Evolutionary conservation across 2,888 invertebrate species (phyloP).

Genomic region (Alsophila aescularia): DNA sequence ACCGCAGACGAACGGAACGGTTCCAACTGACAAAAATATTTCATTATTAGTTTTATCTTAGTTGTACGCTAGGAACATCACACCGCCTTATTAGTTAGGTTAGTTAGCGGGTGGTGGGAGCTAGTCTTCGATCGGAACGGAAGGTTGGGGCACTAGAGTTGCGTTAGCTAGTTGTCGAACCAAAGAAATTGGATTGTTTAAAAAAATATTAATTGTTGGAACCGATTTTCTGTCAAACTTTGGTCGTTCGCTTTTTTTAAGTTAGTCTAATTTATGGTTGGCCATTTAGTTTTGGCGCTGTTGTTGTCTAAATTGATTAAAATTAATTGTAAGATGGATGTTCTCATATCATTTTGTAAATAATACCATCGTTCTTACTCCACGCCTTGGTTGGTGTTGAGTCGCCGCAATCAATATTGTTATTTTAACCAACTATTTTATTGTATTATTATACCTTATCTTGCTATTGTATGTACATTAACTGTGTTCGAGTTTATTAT

Average conservation of each 20-base stretch:
- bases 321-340: conserved; percentile 43
- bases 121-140: conserved; percentile 17
- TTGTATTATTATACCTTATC: conserved; percentile 54
- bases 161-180: conserved; percentile 27
- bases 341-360: conserved; percentile 57
- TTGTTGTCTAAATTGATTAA: conserved; percentile 41
- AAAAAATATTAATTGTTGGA: conserved; percentile 29
- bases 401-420: conserved; percentile 41
- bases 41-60: conserved; percentile 24
- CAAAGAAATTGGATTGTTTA: conserved; percentile 35
- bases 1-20: not conserved
- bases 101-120: conserved; percentile 31
- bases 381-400: conserved; percentile 52
- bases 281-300: conserved; percentile 35
- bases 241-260: not conserved
- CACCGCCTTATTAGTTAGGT: conserved; percentile 36
- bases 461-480: conserved; percentile 60
- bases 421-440: conserved; percentile 57
- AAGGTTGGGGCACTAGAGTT: conserved; percentile 16
- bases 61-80: conserved; percentile 30
- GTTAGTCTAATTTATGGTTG: conserved; percentile 3
- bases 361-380: conserved; percentile 49
- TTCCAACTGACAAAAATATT: conserved; percentile 8
- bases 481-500: conserved; percentile 50
- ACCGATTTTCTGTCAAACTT: conserved; percentile 6